Percentiles rank a stretch among this genome's conserved stretches.
Evolutionary conservation across 2,797 vertebrate species (phyloP).

Genomic region (Mareca penelope): DNA sequence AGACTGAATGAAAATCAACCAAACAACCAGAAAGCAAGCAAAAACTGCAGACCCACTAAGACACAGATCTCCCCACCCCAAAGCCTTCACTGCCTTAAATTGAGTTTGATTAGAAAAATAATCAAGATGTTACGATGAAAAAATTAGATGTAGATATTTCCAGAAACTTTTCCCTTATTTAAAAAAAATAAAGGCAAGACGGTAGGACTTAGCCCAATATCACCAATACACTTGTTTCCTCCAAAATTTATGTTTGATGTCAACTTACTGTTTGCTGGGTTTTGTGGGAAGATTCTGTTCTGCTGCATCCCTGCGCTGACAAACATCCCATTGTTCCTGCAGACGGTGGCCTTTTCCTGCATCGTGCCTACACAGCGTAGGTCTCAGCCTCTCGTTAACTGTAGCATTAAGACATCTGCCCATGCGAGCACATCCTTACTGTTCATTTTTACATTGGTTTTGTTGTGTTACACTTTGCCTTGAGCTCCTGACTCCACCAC

Average conservation of each 20-base stretch:
- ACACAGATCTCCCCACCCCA: not conserved
- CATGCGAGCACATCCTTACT: not conserved
- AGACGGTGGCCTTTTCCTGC: not conserved
- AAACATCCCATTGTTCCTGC: fast-evolving
- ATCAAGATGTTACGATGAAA: not conserved
- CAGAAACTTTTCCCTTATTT: not conserved
- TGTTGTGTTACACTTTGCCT: not conserved
- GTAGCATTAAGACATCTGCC: not conserved
- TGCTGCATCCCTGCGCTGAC: not conserved
- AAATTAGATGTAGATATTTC: not conserved
- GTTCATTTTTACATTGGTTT: not conserved
- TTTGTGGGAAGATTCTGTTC: not conserved
- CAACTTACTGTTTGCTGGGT: not conserved
- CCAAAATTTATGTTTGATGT: not conserved
- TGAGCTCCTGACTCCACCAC: not conserved
- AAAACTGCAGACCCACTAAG: not conserved
- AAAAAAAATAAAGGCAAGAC: not conserved
- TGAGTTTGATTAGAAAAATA: not conserved
- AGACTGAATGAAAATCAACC: not conserved
- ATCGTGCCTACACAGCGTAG: not conserved
- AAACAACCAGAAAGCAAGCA: not conserved
- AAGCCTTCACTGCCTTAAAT: not conserved
- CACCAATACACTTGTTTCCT: not conserved
- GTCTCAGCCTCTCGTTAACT: not conserved
- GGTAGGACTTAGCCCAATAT: not conserved